Evolutionary conservation across 2,797 vertebrate species (phyloP), one percentile per base, ranked within the genome.

Genomic region (Myripristis murdjan): DNA sequence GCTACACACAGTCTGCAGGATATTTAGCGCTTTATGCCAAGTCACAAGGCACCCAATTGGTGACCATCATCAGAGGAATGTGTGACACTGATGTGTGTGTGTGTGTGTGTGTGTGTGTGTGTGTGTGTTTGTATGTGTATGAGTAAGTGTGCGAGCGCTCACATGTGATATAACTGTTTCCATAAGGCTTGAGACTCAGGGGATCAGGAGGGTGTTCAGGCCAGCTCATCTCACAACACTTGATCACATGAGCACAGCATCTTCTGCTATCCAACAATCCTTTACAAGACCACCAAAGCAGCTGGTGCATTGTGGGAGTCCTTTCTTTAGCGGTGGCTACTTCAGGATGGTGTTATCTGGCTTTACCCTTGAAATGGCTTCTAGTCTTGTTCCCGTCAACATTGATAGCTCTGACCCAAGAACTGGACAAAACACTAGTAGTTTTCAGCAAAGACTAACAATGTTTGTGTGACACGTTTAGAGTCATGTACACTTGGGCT

Each of bases 1-100:
- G 57, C 44, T 62, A 67, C 77, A 48, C 31, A 9, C 44, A 58
- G 59, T 67, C 75, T 70, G 59, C 61, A 23, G 54, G 75, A 44
- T 75, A 88, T 85, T 71, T 44, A 82, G 78, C 15, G 67, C 83
- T 78, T 75, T 61, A 61, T 60, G 72, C 63, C 75, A 66, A 75
- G 82, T 87, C 86, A 85, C 56, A 57, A 74, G 77, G 61, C 60
- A 4, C 33, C 37, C 41, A 20, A 55, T 68, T 59, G 58, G 68
- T 37, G 57, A 66, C 64, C 35, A 73, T 64, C 35, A 16, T 51
- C 62, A 16, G 51, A 12, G 10, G n/a, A 66, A 18, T 2, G 18
- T 43, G 67, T 70, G 86, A 70, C 12, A 24, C 62, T 66, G 69
- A 67, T 70, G 76, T 48, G 64, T 63, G 33, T 39, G 33, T 52